Evolutionary conservation across 1,140 invertebrate genomes (phyloP), one percentile per base, ranked within the genome.

Genomic region (Drosophila elegans): DNA sequence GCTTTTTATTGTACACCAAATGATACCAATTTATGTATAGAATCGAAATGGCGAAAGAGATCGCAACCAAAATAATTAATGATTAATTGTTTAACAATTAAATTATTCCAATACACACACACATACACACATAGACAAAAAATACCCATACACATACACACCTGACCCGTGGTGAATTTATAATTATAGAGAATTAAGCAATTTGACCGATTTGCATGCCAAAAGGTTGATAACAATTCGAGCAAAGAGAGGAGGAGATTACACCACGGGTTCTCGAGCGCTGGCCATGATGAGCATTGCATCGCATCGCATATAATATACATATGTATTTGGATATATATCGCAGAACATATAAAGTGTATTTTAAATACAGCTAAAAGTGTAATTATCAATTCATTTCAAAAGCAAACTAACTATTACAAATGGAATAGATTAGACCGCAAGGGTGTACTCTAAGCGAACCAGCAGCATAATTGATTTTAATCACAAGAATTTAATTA

Each of bases 401-500:
- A 46, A 76, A 88, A 89, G 83, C 84, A 88, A 83, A 89, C 83
- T 89, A 88, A 88, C 83, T 88, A 88, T 88, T 89, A 83, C 52
- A 88, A 86, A 86, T 86, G 83, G 75, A 78, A 79, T 85, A 84
- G 80, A 82, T 66, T 57, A 75, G 34, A 66, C 34, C 48, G 32
- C 42, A 66, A 39, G 39, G 34, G 73, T 69, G 57, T 63, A 78
- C 60, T 52, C 53, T 64, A 74, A 66, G 63, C 68, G 53, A 78
- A 53, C 39, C 41, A 48, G 21, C 54, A 76, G 29, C 53, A 77
- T 56, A 62, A 86, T 83, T 89, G 84, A 88, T 88, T 88, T 88
- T 89, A 88, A 89, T 83, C 83, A 80, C 84, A 83, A 80, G 67
- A 88, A 83, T 89, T 88, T 89, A 88, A 88, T 82, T 77, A 88